phyloP scores from a whole-genome alignment of 2,113 vertebrate species.

The Ceyx margarethae region DNA sequence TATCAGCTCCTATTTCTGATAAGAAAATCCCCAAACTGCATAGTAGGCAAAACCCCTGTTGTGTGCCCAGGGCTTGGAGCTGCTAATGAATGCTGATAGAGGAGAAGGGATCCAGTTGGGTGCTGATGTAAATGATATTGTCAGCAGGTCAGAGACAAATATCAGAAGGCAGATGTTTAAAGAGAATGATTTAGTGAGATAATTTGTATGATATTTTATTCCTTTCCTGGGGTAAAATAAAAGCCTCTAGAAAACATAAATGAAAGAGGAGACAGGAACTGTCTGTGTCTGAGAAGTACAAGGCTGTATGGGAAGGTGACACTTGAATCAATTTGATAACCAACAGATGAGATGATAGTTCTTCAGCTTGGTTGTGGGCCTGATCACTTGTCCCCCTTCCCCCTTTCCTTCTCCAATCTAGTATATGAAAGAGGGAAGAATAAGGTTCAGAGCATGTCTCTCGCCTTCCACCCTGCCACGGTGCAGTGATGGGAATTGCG shows the following conservation, averaged over 20 bases:
- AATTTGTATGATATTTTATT: constrained; percentile 54
- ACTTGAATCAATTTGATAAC: constrained; percentile 8
- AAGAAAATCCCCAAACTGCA: constrained; percentile 31
- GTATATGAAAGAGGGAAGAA: background rate
- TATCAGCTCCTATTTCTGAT: constrained; percentile 11
- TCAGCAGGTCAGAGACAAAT: constrained; percentile 51
- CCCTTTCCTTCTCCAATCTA: background rate
- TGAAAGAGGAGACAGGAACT: background rate
- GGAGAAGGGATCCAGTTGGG: constrained; percentile 25
- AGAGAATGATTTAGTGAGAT: constrained; percentile 55
- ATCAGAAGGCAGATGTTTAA: constrained; percentile 47
- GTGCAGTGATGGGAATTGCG: background rate
- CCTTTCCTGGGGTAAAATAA: constrained; percentile 28
- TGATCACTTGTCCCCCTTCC: background rate
- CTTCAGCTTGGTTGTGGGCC: background rate
- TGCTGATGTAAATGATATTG: constrained; percentile 47
- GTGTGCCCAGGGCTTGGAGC: constrained; percentile 19
- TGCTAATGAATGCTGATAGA: constrained; percentile 56
- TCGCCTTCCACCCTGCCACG: background rate
- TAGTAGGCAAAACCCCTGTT: constrained; percentile 52
- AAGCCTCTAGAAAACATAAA: constrained; percentile 35
- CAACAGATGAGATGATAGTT: background rate
- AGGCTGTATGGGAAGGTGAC: background rate
- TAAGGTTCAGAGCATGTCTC: background rate
- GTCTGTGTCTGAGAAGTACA: background rate